Percentiles rank a stretch among this genome's conserved stretches.
Evolutionary conservation across 1,140 invertebrate genomes (phyloP).

Genomic region (Tetranychus cinnabarinus): DNA sequence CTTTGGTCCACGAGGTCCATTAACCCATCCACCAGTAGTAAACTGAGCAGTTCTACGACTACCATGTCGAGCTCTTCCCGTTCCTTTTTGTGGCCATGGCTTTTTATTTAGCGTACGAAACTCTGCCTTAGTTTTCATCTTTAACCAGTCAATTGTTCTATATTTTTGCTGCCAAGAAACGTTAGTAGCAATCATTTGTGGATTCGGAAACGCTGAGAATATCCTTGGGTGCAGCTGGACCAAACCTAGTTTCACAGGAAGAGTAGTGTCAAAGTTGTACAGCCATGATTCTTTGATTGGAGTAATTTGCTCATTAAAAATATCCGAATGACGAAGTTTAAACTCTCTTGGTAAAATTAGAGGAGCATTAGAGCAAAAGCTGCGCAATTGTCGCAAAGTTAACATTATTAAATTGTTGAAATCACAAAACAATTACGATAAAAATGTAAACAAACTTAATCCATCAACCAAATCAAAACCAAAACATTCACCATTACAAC

Average conservation of each 20-base stretch:
- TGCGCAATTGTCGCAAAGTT: neutral
- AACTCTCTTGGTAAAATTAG: neutral
- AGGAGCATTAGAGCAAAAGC: neutral
- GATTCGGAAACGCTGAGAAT: conserved; percentile 46
- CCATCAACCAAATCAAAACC: too few species aligned
- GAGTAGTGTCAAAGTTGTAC: conserved; percentile 54
- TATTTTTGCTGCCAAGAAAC: conserved; percentile 68
- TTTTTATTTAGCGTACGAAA: conserved; percentile 62
- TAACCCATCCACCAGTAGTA: conserved; percentile 45
- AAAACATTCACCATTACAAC: too few species aligned
- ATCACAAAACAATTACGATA: too few species aligned
- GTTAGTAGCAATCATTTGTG: conserved; percentile 68
- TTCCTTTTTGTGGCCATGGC: conserved; percentile 87
- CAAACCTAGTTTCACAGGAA: conserved; percentile 55
- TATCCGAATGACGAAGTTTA: neutral
- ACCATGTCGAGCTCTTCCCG: conserved; percentile 64
- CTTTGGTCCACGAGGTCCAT: conserved; percentile 67
- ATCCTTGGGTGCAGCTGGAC: conserved; percentile 66
- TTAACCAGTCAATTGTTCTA: conserved; percentile 35
- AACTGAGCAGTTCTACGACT: conserved; percentile 69
- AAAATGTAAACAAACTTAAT: too few species aligned
- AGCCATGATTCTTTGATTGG: conserved; percentile 60
- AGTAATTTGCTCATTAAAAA: conserved; percentile 16
- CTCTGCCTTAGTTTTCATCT: conserved; percentile 51
- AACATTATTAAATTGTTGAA: neutral